Percentiles rank a stretch among this genome's conserved stretches.
These are phyloP conservation scores for Scylla paramamosain DNA, from an alignment of 1,140 invertebrate genomes.

Conservation along the genomic window DNA sequence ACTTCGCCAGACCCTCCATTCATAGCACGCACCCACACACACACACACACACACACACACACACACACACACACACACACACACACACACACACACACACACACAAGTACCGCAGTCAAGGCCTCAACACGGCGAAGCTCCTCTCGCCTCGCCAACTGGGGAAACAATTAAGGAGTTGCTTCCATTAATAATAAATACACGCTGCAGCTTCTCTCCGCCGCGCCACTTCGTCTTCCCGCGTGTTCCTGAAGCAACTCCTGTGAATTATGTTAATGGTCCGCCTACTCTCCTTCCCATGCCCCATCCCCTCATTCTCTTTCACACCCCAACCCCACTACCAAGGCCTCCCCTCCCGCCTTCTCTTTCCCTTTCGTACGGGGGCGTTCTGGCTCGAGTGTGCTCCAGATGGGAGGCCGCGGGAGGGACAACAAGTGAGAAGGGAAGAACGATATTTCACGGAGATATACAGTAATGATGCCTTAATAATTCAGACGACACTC, in stretches of 20 bases:
- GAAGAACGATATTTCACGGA: neutral
- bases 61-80: too few relatives aligned
- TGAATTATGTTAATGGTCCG: constrained; percentile 5
- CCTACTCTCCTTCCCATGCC: neutral
- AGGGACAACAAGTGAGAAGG: neutral
- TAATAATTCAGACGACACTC: neutral
- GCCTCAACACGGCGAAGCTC: too few relatives aligned
- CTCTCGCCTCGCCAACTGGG: constrained; percentile 7
- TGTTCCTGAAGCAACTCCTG: neutral
- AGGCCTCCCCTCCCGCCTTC: neutral
- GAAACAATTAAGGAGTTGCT: constrained; percentile 5
- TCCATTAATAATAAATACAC: constrained; percentile 24
- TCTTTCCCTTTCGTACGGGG: neutral
- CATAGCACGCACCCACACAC: too few relatives aligned
- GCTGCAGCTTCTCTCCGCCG: neutral
- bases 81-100: too few relatives aligned
- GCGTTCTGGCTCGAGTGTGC: neutral
- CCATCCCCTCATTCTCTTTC: neutral
- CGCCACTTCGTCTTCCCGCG: constrained; percentile 7
- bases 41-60: too few relatives aligned
- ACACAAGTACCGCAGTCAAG: too few relatives aligned
- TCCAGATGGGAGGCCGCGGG: neutral
- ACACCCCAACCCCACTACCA: neutral
- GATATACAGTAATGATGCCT: neutral
- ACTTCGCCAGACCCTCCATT: too few relatives aligned